Evolutionary conservation across 2,888 invertebrate species (phyloP).

Genomic region (Hoplodrina ambigua): DNA sequence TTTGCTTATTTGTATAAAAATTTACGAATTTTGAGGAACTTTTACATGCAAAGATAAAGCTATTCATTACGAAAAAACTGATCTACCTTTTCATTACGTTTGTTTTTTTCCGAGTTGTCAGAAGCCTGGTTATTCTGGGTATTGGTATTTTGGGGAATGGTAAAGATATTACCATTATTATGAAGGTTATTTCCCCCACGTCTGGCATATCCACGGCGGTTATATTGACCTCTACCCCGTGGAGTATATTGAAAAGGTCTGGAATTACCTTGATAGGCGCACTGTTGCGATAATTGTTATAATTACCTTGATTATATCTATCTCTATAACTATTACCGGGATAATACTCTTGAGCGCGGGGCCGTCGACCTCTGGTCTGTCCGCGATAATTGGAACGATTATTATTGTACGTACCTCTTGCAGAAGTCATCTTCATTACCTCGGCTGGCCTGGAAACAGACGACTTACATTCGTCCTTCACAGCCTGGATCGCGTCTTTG

Average conservation of each 20-base stretch:
- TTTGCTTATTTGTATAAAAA: too few relatives aligned
- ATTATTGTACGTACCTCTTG: slow-evolving; percentile 2
- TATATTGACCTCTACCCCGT: neutral
- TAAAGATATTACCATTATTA: too few relatives aligned
- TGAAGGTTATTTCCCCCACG: neutral
- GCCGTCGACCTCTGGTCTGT: neutral
- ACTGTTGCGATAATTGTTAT: too few relatives aligned
- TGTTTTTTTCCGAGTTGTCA: too few relatives aligned
- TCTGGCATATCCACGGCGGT: neutral
- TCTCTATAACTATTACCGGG: neutral
- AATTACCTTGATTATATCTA: too few relatives aligned
- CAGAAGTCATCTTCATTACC: slow-evolving; percentile 9
- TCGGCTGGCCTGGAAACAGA: neutral
- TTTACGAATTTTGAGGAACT: too few relatives aligned
- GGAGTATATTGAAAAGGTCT: slow-evolving; percentile 3
- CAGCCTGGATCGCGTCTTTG: slow-evolving; percentile 10
- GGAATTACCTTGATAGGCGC: neutral
- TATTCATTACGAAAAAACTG: too few relatives aligned
- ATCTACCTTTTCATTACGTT: too few relatives aligned
- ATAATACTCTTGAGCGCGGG: too few relatives aligned
- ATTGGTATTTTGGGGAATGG: too few relatives aligned
- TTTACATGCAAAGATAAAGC: too few relatives aligned
- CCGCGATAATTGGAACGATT: neutral
- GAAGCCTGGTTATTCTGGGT: too few relatives aligned
- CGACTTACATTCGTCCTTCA: neutral